phyloP scores from a whole-genome alignment of 2,888 invertebrate species.

The Mesorhabditis belari region DNA sequence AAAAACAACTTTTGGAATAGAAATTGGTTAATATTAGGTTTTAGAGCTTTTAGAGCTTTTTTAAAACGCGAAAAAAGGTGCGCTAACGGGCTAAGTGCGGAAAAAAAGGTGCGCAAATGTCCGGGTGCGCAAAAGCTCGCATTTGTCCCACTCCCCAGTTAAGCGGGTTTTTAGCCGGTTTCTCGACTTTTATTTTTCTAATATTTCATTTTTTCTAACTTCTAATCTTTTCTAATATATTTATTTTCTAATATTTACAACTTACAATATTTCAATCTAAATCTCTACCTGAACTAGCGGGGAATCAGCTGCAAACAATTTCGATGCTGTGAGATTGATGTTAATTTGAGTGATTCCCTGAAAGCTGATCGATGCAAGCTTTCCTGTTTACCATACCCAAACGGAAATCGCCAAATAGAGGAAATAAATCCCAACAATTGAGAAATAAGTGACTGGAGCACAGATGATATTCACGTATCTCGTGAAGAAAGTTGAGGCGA shows the following conservation, averaged over 20 bases:
- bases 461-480: constrained; percentile 33
- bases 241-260: too few species aligned
- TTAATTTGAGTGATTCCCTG: constrained; percentile 47
- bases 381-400: constrained; percentile 20
- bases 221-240: too few species aligned
- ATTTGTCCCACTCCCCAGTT: too few species aligned
- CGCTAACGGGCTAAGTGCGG: too few species aligned
- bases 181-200: not conserved
- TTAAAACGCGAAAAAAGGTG: too few species aligned
- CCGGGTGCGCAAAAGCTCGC: too few species aligned
- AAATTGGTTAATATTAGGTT: too few species aligned
- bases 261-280: too few species aligned
- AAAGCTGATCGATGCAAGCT: constrained; percentile 1
- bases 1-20: too few species aligned
- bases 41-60: too few species aligned
- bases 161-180: not conserved
- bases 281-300: constrained; percentile 31
- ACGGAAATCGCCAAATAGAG: constrained; percentile 39
- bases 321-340: constrained; percentile 47
- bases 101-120: too few species aligned
- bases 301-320: constrained; percentile 47
- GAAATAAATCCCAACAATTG: constrained; percentile 30
- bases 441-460: constrained; percentile 25
- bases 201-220: not conserved
- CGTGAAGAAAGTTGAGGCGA: constrained; percentile 33